Evolutionary conservation across 2,888 invertebrate genomes (phyloP), one percentile per base, ranked within the genome.

Genomic region (Geophilus truncorum): DNA sequence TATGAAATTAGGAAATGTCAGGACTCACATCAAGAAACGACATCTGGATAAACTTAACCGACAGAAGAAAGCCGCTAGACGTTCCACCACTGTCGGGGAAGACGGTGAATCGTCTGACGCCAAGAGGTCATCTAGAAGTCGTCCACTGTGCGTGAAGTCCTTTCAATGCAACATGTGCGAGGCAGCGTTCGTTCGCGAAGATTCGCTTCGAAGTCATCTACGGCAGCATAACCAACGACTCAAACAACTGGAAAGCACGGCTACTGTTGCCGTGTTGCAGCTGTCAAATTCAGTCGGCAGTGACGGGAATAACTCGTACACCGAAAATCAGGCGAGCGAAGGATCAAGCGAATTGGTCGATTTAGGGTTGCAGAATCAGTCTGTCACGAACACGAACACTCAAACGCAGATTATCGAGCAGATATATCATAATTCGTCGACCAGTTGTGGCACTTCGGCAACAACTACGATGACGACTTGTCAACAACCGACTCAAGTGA

Each of bases 121-220:
- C 34, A 25, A 15, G 28, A 75, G 18, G 36, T 21, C 18, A 40
- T 9, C 1, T 21, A 7, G 78, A 10, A 80, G 75, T 78, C 77
- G 23, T 81, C 79, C 84, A n/a, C 84, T 83, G 70, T 85, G 85
- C 81, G 82, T 84, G 79, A 86, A 86, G 82, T 82, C 84, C 0
- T 86, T 85, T 82, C 82, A 84, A 45, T 88, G 88, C 83, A 83
- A 84, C 1, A 81, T 84, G 5, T 88, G 88, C 82, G 83, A 84
- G 6, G 86, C 85, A 12, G 84, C 86, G 0, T 88, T 88, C 84
- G 88, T 88, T 0, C 83, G 87, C 32, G 86, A 87, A 83, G 87
- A 88, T 81, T 88, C 88, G 0, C 84, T 88, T 76, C 84, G 86
- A n/a, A 86, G 87, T 83, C 88, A 88, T 83, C 81, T 87, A 79